Evolutionary conservation across 1,140 invertebrate genomes (phyloP), one percentile per base, ranked within the genome.

Genomic region (Drosophila kanapiae): DNA sequence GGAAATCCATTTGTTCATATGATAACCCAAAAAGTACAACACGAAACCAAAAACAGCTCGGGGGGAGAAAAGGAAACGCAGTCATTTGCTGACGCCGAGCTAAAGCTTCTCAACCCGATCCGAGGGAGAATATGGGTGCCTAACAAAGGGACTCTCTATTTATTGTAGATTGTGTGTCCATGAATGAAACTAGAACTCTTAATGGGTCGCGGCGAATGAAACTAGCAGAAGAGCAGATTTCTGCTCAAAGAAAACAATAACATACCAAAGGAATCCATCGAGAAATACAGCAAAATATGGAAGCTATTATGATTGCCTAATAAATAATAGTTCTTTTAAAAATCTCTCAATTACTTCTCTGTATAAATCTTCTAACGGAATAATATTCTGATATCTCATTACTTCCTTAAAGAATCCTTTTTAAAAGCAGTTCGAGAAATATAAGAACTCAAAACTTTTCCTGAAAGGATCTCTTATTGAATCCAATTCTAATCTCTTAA

Each of bases 1-100:
- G 71, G 78, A 80, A 80, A 80, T 75, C 70, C 76, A 75, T 80
- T 81, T 78, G 75, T 78, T 78, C 75, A 79, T 80, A 80, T 80
- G 77, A 80, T 80, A 80, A 80, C 75, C 67, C 77, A 79, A 60
- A 79, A 63, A 79, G 56, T 56, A 72, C 42, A 71, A 72, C 68
- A 72, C 43, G 51, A 49, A 49, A 70, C 69, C 51, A 43, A 70
- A 59, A 53, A 31, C 49, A 23, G 51, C 48, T 63, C 16, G 23
- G 62, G 51, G 51, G 63, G 27, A 42, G 68, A 40, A 61, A 48
- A 75, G 62, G 61, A 68, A 58, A 71, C 53, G 78, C 63, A 75
- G 53, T 64, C 58, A 75, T 80, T 80, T 80, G 78, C 77, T 80
- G 78, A 79, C 69, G 33, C 33, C 29, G 48, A 37, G 18, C 33